phyloP scores from a whole-genome alignment of 2,113 vertebrate species.

The Talpa occidentalis region DNA sequence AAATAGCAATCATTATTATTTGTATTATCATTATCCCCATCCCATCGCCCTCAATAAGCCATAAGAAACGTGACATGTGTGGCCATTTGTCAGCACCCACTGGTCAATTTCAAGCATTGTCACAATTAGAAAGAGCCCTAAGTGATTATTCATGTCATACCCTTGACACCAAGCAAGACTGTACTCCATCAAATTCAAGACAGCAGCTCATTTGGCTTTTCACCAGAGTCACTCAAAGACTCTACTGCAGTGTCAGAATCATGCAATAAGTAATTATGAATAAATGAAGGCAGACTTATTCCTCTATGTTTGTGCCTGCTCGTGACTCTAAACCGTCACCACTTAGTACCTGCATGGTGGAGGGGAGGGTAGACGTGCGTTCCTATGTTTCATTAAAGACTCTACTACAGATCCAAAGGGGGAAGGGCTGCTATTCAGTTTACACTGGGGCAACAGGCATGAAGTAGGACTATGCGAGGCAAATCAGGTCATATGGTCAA shows the following conservation, averaged over 20 bases:
- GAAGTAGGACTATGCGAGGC: background rate
- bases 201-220: background rate
- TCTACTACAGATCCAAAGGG: background rate
- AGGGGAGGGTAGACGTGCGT: background rate
- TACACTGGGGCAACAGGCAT: background rate
- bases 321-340: background rate
- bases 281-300: background rate
- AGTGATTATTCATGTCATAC: background rate
- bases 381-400: background rate
- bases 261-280: background rate
- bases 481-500: background rate
- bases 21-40: background rate
- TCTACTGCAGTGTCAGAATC: background rate
- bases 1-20: background rate
- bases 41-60: background rate
- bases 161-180: background rate
- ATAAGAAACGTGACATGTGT: background rate
- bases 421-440: background rate
- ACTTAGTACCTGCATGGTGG: background rate
- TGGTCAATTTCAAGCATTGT: background rate
- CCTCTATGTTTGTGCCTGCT: background rate
- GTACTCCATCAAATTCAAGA: background rate
- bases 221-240: background rate
- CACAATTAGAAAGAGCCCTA: background rate
- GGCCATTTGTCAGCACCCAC: background rate